These are phyloP conservation scores for Pontoporia blainvillei DNA, from an alignment of 2,113 vertebrate species.

Conservation along the genomic window DNA sequence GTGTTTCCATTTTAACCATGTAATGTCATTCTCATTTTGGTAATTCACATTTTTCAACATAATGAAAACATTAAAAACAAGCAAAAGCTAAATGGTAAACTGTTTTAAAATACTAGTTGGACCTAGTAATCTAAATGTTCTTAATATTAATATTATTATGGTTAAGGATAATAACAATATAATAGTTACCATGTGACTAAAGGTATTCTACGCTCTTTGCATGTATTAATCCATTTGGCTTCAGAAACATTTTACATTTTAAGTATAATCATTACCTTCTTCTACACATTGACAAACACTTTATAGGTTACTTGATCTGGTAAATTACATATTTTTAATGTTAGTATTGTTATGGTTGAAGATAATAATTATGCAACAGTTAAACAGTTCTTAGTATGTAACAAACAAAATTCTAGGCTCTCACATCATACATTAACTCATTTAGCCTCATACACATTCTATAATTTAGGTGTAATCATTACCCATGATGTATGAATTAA, in stretches of 20 bases:
- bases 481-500: not conserved
- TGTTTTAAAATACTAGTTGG: not conserved
- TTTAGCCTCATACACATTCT: not conserved
- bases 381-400: not conserved
- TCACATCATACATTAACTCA: not conserved
- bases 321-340: not conserved
- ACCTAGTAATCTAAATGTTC: not conserved
- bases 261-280: not conserved
- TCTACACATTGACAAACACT: not conserved
- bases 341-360: not conserved
- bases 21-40: not conserved
- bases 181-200: not conserved
- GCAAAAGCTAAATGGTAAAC: not conserved
- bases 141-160: not conserved
- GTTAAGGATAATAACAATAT: not conserved
- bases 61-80: not conserved
- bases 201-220: not conserved
- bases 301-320: not conserved
- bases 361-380: fast-evolving
- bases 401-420: not conserved
- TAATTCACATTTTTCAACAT: not conserved
- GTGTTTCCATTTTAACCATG: not conserved
- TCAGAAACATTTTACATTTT: not conserved
- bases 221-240: not conserved
- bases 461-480: not conserved